Evolutionary conservation across 2,113 vertebrate species (phyloP).

Genomic region (Seriola rivoliana): DNA sequence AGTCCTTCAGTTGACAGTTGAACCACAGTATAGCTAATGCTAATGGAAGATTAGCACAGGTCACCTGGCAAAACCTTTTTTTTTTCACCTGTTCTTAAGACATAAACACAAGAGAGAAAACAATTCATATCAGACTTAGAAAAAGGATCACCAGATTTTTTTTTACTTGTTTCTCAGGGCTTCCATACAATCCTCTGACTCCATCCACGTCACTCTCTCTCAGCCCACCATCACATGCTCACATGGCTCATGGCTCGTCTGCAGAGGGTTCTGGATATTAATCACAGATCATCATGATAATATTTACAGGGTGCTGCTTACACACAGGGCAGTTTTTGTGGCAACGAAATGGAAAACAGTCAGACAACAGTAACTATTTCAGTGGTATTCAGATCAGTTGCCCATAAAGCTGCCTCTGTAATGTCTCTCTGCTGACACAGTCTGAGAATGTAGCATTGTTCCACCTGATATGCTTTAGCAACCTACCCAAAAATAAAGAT

Average conservation of each 20-base stretch:
- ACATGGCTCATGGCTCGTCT: constrained; percentile 73
- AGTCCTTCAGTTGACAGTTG: no score
- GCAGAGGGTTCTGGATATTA: constrained; percentile 61
- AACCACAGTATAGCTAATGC: no score
- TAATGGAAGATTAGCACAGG: no score
- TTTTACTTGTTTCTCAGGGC: constrained; percentile 27
- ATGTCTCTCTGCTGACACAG: constrained; percentile 77
- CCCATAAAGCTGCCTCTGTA: not conserved
- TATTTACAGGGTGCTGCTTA: constrained; percentile 4
- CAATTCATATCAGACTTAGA: no score
- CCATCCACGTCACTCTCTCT: constrained; percentile 45
- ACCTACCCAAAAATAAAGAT: constrained; percentile 41
- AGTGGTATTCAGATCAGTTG: not conserved
- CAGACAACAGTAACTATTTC: not conserved
- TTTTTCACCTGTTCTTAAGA: no score
- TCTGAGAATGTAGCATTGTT: constrained; percentile 76
- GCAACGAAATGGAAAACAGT: not conserved
- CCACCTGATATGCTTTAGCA: constrained; percentile 82
- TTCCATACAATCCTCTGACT: constrained; percentile 13
- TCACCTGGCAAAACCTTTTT: no score
- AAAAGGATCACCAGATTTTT: no score
- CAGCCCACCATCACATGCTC: constrained; percentile 78
- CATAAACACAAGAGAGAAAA: no score
- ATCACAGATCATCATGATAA: not conserved
- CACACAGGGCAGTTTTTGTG: constrained; percentile 12